Conservation (phyloP, 2,888 invertebrate species). For the Tupiocoris notatus region DNA sequence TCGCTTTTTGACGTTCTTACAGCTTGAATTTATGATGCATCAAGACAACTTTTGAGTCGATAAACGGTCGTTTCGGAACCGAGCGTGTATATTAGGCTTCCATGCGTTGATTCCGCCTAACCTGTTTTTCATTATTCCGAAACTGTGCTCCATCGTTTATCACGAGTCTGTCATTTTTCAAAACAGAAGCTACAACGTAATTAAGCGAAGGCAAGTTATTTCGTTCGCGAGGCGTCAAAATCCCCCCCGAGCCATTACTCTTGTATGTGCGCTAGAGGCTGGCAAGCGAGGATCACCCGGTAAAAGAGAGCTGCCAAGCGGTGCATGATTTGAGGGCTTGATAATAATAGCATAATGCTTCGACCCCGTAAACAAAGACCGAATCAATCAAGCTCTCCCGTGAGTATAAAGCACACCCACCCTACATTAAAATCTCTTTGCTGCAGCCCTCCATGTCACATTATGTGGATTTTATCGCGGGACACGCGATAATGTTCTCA, state of each 20-base stretch:
- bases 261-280: neutral
- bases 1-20: neutral
- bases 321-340: conserved; percentile 36
- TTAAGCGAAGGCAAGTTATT: conserved; percentile 40
- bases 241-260: conserved; percentile 26
- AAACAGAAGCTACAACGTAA: conserved; percentile 36
- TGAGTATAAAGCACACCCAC: neutral
- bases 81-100: conserved; percentile 12
- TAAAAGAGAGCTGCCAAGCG: neutral
- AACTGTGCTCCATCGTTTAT: conserved; percentile 35
- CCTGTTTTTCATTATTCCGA: conserved; percentile 34
- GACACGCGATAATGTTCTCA: neutral
- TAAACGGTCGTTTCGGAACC: neutral
- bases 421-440: conserved; percentile 3
- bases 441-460: neutral
- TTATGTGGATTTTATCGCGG: conserved; percentile 11
- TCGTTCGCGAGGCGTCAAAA: conserved; percentile 38
- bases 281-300: neutral
- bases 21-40: neutral
- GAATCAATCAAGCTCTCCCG: conserved; percentile 31
- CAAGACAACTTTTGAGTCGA: neutral
- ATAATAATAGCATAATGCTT: conserved; percentile 40
- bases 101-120: conserved; percentile 25
- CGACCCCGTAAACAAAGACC: conserved; percentile 23
- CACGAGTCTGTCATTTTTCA: conserved; percentile 38